Base-by-base conservation (phyloP, 35 echinoderm and acorn worm genomes). In the Acanthaster planci region DNA sequence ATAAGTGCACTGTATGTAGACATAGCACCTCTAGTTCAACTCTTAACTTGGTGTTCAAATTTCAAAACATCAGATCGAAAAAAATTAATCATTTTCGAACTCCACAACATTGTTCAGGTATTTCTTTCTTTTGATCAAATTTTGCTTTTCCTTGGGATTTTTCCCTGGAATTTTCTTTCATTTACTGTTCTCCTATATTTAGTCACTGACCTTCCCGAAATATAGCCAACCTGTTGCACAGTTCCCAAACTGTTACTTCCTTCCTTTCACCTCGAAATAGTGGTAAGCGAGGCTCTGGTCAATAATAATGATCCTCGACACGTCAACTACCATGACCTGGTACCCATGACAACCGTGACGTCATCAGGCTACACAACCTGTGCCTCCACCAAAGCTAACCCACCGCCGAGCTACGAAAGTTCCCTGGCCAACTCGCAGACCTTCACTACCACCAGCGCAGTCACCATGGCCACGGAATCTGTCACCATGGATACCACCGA, bases 291-390 rank as follows among this genome's bases (percentile, higher is more conserved):
- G 23, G 34, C 64, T 14, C 34, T 72, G 64, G 64, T 57, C 27
- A 83, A 83, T 60, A 83, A 83, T 40, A 83, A 83, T 57, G 81
- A 83, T 40, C 81, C 81, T 14, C 12, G 52, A 19, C 81, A 83
- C 51, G 56, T 60, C 81, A 81, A 83, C 54, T 83, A 83, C 81
- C 81, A 83, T 21, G 81, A 83, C 54, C 55, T 83, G 54, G 29
- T 83, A 19, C 51, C 81, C 38, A 34, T 57, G 19, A n/a, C 79
- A 21, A 83, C 81, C 30, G 81, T 72, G 64, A 72, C 64, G 64
- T 72, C 64, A 81, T 52, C 39, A 14, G 79, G 79, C 53, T 83
- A 83, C 54, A 40, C 53, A 18, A 83, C 53, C 26, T 72, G 64
- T 7, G 4, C 42, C 42, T 47, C 42, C 42, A 72, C 21, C 64